Evolutionary conservation across 2,888 invertebrate genomes (phyloP), one percentile per base, ranked within the genome.

Genomic region (Synergus umbraculus): DNA sequence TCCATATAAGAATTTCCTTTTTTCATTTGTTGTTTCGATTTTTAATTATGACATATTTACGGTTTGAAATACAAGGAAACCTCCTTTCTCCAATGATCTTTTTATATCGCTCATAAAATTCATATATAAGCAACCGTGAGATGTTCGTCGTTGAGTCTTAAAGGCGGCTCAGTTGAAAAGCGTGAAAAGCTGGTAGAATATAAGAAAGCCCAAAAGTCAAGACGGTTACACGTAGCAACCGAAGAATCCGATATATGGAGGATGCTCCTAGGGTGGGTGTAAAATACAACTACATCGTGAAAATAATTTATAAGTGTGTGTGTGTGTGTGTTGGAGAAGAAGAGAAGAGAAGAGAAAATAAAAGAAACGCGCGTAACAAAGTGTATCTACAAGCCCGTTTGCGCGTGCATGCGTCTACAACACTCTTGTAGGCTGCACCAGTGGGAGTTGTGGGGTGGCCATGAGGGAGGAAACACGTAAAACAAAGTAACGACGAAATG

Each of bases 401-500:
- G 66, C 60, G 64, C 77, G 49, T 64, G 44, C 77, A 78, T 64
- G 49, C 79, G 76, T 67, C 65, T 67, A 67, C 37, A 76, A 49
- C 67, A 69, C 78, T 63, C 54, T 64, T 76, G 78, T 76, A 73
- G 78, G 78, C 77, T 29, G 76, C 78, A 63, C 77, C 49, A 54
- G 79, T 69, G 67, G 77, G 67, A 73, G 77, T 78, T 65, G 82
- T 76, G 82, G 82, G 82, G 81, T 78, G 84, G 82, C 78, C 81
- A 77, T 65, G 81, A 83, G 86, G 85, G 85, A 85, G 82, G 79
- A 73, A 83, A 89, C 87, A 87, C 89, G 89, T 91, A 91, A 91
- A 92, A 91, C 91, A 91, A 91, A 91, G 91, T 91, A 91, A 91
- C 91, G 91, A 90, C 89, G 89, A 90, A 91, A 90, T 90, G 90